Evolutionary conservation across 2,113 vertebrate species (phyloP), one percentile per base, ranked within the genome.

Genomic region (Engraulis encrasicolus): DNA sequence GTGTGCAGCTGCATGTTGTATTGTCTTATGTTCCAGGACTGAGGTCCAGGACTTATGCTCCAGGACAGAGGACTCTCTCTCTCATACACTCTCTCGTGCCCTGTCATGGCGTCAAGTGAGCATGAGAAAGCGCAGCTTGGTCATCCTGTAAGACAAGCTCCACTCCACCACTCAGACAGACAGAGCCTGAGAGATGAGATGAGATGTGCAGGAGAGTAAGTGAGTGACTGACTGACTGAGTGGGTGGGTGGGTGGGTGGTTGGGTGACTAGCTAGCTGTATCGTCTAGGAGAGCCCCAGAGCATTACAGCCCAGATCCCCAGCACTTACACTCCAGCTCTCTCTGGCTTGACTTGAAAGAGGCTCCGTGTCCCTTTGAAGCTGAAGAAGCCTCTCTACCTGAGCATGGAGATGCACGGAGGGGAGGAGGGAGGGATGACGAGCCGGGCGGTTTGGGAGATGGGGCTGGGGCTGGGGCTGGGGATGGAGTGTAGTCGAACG

Each of bases 311-410:
- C 66, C 27, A 31, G 66, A 74, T 74, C 66, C 11, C 66, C 27
- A 31, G 66, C 31, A 34, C 66, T 2, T 31, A 14, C 0, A 36
- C 45, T 86, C 48, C 82, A 78, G 87, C 87, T 92, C 89, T n/a
- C 89, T 86, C 90, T 90, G 85, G 90, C 89, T 89, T 86, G 87
- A 87, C 88, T 92, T 93, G 91, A 93, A 93, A 94, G 86, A 83
- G 79, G 88, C 92, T 81, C 86, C 34, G 86, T 81, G 48, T 27
- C 83, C 71, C 90, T 94, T 94, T 95, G 93, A 94, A 92, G 94
- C 90, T 87, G 86, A 92, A 92, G 87, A 86, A 88, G 88, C 83
- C 89, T 90, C 89, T 90, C 90, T 85, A 92, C 89, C 77, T 81
- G 87, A 86, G 89, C 89, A 92, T 89, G 90, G 89, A 90, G 49